phyloP scores from a whole-genome alignment of 2,797 vertebrate species.

The Cuniculus paca region DNA sequence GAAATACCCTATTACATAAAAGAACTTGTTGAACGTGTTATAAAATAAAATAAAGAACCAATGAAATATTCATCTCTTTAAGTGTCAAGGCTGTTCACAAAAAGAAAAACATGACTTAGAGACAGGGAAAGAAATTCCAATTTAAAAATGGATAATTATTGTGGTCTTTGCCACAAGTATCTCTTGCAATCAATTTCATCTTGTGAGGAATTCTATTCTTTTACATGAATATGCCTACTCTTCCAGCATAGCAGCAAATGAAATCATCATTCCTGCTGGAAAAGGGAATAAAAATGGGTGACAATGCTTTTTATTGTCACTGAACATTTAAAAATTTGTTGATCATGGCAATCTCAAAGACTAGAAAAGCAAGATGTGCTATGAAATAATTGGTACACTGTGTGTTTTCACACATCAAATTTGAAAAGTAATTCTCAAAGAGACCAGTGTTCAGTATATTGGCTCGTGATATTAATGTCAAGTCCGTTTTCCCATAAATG shows the following conservation, averaged over 20 bases:
- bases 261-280: background rate
- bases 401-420: background rate
- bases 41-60: background rate
- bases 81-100: conserved; percentile 2
- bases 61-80: background rate
- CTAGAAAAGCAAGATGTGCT: conserved; percentile 35
- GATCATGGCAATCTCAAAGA: conserved; percentile 36
- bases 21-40: background rate
- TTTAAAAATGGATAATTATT: background rate
- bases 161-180: background rate
- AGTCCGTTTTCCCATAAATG: conserved; percentile 29
- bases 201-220: background rate
- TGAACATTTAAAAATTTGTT: background rate
- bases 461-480: background rate
- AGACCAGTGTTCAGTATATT: background rate
- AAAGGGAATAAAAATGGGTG: background rate
- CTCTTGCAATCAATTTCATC: background rate
- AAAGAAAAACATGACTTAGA: background rate
- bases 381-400: background rate
- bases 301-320: background rate
- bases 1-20: background rate
- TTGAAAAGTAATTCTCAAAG: background rate
- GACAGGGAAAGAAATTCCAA: conserved; percentile 43
- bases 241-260: background rate
- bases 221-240: background rate